phyloP scores from a whole-genome alignment of 2,113 vertebrate genomes.

The Stictonetta naevosa region DNA sequence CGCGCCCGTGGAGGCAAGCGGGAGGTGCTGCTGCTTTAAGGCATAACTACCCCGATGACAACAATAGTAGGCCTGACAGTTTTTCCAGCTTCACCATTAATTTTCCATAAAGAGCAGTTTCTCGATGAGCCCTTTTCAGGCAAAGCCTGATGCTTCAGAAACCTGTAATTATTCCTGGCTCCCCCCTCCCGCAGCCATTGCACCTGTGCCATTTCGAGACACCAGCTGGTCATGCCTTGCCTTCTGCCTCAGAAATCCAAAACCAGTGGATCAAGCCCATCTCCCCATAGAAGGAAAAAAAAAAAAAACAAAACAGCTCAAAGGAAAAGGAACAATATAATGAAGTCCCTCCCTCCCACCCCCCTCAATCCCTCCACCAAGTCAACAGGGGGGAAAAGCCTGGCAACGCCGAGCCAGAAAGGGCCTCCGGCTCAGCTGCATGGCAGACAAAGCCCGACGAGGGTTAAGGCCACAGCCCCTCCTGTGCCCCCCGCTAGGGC shows the following conservation, averaged over 20 bases:
- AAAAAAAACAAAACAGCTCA: constrained; percentile 23
- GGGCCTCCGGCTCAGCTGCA: constrained; percentile 72
- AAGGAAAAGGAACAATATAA: constrained; percentile 49
- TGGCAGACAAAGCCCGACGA: constrained; percentile 65
- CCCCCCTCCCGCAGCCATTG: constrained; percentile 82
- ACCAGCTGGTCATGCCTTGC: constrained; percentile 84
- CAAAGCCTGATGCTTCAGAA: constrained; percentile 81
- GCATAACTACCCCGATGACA: constrained; percentile 51
- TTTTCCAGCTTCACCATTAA: constrained; percentile 78
- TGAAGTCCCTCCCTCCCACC: background rate
- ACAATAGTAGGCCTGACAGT: constrained; percentile 72
- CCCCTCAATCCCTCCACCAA: constrained; percentile 43
- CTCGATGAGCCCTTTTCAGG: constrained; percentile 77
- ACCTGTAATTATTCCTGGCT: constrained; percentile 85
- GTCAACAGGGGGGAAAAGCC: constrained; percentile 62
- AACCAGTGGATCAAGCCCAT: constrained; percentile 66
- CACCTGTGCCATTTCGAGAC: constrained; percentile 84
- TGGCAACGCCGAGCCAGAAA: constrained; percentile 55
- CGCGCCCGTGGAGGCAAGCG: background rate
- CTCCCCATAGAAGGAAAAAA: constrained; percentile 53
- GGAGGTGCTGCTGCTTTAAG: constrained; percentile 62
- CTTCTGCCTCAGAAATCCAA: constrained; percentile 81
- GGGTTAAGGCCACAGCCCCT: constrained; percentile 50
- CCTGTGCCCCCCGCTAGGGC: background rate
- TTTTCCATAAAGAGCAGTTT: constrained; percentile 84